Percentiles rank a stretch among this genome's conserved stretches.
These are phyloP conservation scores for Austrofundulus limnaeus DNA, from an alignment of 2,113 vertebrate genomes.

Conservation along the genomic window DNA sequence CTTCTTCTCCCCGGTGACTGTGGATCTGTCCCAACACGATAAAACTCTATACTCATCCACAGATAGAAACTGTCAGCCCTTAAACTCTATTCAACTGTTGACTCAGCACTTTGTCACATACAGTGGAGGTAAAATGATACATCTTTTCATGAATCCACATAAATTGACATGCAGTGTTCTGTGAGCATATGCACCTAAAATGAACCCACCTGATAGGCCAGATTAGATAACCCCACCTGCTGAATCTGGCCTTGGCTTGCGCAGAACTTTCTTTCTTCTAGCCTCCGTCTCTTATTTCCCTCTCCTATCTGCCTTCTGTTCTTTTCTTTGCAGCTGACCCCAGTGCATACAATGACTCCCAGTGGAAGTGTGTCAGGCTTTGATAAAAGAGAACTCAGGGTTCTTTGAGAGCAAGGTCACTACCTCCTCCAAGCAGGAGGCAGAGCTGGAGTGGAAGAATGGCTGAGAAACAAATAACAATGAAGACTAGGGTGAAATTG, in stretches of 20 bases:
- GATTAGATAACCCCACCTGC: conserved; percentile 72
- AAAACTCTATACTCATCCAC: conserved; percentile 47
- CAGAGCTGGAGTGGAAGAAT: conserved; percentile 39
- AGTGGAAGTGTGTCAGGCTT: conserved; percentile 66
- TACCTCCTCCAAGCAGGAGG: conserved; percentile 52
- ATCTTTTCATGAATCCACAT: conserved; percentile 15
- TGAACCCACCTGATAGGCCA: conserved; percentile 48
- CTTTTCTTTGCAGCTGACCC: conserved; percentile 62
- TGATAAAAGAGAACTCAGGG: conserved; percentile 55
- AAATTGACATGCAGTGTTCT: conserved; percentile 17
- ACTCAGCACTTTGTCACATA: conserved; percentile 28
- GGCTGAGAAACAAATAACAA: conserved; percentile 41
- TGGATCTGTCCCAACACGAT: conserved; percentile 58
- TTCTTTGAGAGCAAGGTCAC: conserved; percentile 64
- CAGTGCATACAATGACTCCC: conserved; percentile 56
- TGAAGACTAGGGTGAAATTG: conserved; percentile 46
- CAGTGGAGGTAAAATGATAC: conserved; percentile 42
- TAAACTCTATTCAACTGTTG: conserved; percentile 42
- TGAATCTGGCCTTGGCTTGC: conserved; percentile 57
- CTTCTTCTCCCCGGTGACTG: conserved; percentile 54
- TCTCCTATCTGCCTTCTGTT: conserved; percentile 62
- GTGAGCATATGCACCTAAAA: conserved; percentile 39
- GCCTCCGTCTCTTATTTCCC: conserved; percentile 36
- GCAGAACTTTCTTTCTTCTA: conserved; percentile 47
- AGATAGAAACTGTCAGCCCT: conserved; percentile 33